Evolutionary conservation across 2,888 invertebrate species (phyloP).

Genomic region (Liopterus haemorrhoidalis): DNA sequence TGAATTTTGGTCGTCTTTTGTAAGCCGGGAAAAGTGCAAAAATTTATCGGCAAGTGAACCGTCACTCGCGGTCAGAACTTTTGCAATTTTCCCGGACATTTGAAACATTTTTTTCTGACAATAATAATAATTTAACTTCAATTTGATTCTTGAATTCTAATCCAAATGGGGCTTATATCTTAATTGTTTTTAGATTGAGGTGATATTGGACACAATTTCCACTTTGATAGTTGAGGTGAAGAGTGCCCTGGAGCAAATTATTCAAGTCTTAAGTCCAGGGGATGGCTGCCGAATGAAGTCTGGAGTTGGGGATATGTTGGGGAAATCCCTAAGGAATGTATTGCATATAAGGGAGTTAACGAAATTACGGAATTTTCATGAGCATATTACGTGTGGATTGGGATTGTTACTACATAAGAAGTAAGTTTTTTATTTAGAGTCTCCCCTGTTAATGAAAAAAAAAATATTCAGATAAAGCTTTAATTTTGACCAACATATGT

Average conservation of each 20-base stretch:
- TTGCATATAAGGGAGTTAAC: conserved; percentile 52
- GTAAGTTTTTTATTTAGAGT: conserved; percentile 44
- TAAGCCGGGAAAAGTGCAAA: no score
- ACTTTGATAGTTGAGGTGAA: conserved; percentile 55
- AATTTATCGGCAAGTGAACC: no score
- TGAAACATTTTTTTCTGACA: neutral
- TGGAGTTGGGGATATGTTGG: conserved; percentile 37
- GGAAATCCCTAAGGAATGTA: conserved; percentile 41
- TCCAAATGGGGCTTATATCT: no score
- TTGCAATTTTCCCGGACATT: neutral
- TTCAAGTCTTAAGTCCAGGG: conserved; percentile 44
- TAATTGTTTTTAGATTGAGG: conserved; percentile 58
- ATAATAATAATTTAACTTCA: neutral
- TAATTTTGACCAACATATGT: no score
- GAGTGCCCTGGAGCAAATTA: conserved; percentile 56
- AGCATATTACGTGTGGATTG: conserved; percentile 50
- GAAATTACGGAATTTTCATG: conserved; percentile 52
- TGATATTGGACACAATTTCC: conserved; percentile 54
- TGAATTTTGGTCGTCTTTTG: no score
- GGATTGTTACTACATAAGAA: conserved; percentile 52
- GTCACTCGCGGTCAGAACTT: neutral
- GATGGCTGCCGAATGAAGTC: conserved; percentile 34
- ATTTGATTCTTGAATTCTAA: conserved; percentile 4
- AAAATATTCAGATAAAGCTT: no score
- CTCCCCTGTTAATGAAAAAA: no score